These are phyloP conservation scores for Chorisops tibialis DNA, from an alignment of 2,888 invertebrate species.

Conservation along the genomic window DNA sequence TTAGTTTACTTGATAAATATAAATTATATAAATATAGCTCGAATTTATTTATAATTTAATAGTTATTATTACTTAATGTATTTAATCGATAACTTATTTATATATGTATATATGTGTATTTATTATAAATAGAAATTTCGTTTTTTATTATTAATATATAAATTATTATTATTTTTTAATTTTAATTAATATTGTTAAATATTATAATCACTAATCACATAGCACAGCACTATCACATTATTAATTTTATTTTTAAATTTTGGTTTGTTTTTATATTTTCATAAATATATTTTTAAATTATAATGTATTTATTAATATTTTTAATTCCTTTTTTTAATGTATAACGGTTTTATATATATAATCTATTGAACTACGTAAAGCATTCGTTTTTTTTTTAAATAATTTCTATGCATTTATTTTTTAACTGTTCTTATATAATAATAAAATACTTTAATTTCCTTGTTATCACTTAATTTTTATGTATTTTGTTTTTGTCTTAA, in stretches of 20 bases:
- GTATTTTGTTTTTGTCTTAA: neutral
- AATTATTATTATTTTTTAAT: conserved; percentile 7
- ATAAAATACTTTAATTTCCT: conserved; percentile 20
- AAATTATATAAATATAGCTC: too few relatives aligned
- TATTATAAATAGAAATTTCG: neutral
- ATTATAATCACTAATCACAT: conserved; percentile 33
- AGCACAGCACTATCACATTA: conserved; percentile 39
- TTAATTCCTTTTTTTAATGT: neutral
- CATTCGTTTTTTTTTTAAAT: neutral
- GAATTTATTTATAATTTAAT: too few relatives aligned
- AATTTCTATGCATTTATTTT: conserved; percentile 8
- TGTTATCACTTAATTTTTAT: conserved; percentile 17
- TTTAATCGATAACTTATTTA: neutral
- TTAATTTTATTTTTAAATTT: conserved; percentile 30
- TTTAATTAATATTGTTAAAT: conserved; percentile 8
- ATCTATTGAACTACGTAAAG: conserved; percentile 14
- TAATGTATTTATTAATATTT: neutral
- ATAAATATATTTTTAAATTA: conserved; percentile 11
- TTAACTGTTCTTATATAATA: conserved; percentile 9
- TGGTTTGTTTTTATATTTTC: conserved; percentile 21
- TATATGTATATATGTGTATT: neutral
- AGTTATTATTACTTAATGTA: too few relatives aligned
- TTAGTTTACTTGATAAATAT: neutral
- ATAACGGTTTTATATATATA: neutral
- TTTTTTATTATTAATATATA: conserved; percentile 5